A percentile compares a stretch with the other conserved stretches of the same genome.
These are phyloP conservation scores for Cerceris ruficornis DNA, from an alignment of 2,888 invertebrate species.

Conservation along the genomic window DNA sequence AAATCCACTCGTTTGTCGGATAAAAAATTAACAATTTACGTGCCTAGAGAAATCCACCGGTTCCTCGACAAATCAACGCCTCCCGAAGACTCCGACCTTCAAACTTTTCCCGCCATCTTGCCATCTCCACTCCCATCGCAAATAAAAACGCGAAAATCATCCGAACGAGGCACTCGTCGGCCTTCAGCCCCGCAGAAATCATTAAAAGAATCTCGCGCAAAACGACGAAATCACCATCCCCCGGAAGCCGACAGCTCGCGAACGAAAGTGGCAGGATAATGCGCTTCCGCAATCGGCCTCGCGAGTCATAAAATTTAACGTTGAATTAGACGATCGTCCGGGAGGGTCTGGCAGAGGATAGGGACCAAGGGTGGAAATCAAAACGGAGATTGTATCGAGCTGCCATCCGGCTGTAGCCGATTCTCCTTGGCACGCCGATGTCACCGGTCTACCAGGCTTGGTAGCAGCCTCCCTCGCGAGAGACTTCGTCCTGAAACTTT, in stretches of 20 bases:
- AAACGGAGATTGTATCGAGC: conserved; percentile 3
- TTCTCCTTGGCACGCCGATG: neutral
- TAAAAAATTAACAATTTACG: no score
- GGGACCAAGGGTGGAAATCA: conserved; percentile 12
- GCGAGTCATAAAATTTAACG: conserved; percentile 22
- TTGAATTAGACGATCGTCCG: conserved; percentile 24
- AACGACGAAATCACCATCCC: neutral
- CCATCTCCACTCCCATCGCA: no score
- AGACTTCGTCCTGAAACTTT: conserved; percentile 34
- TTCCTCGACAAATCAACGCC: no score
- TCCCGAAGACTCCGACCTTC: no score
- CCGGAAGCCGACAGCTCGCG: neutral
- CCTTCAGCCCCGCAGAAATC: no score
- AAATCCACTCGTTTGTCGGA: no score
- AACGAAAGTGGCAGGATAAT: neutral
- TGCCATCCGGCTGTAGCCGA: conserved; percentile 5
- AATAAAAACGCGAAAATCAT: no score
- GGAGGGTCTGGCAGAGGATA: neutral
- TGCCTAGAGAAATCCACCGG: no score
- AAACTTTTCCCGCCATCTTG: no score
- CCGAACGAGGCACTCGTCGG: no score
- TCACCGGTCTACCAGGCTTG: neutral
- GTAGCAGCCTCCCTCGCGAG: neutral
- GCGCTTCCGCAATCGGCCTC: conserved; percentile 17
- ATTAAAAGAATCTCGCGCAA: no score